Evolutionary conservation across 1,140 invertebrate genomes (phyloP), one percentile per base, ranked within the genome.

Genomic region (Trigoniulus corallinus): DNA sequence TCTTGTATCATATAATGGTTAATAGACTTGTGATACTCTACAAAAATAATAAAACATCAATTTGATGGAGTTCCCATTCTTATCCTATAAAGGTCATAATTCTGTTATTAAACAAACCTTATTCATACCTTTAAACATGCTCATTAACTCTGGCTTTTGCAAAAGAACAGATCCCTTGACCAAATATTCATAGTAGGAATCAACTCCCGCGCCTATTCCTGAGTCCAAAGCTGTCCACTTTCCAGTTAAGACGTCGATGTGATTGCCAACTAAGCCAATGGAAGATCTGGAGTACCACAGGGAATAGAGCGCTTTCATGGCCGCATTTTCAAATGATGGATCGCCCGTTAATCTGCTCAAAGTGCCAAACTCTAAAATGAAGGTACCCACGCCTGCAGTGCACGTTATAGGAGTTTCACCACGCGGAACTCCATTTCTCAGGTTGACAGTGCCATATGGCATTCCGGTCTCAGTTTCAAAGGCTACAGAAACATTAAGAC

Each of bases 131-230:
- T 81, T 74, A 59, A 98, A 98, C 75, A 95, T 89, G 21, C 84
- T 78, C 69, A 95, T 80, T 24, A 98, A 66, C 61, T 91, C 80
- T 1, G 94, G 91, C 53, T 81, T 75, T 53, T 74, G 69, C 53
- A 80, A 72, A 55, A 81, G 65, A 18, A 74, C 63, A 4, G 87
- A 79, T 1, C 88, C 94, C 76, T 99, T 99, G 0, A 94, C 92
- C 48, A 99, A 72, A 68, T 99, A 99, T 69, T 99, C 96, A 72
- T 91, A 98, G 63, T 94, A 98, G 0, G 95, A 98, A 67, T 99
- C 96, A 10, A 98, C 84, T 13, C 94, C 95, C 21, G 88, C 89
- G 1, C 88, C 64, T 54, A 81, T 84, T 4, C 91, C 93, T 42
- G 91, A 81, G 71, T 98, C 96, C 26, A 88, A 78, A 2, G 93